Conservation (phyloP, 2,888 invertebrate species). For the Drosophila vallismaia region DNA sequence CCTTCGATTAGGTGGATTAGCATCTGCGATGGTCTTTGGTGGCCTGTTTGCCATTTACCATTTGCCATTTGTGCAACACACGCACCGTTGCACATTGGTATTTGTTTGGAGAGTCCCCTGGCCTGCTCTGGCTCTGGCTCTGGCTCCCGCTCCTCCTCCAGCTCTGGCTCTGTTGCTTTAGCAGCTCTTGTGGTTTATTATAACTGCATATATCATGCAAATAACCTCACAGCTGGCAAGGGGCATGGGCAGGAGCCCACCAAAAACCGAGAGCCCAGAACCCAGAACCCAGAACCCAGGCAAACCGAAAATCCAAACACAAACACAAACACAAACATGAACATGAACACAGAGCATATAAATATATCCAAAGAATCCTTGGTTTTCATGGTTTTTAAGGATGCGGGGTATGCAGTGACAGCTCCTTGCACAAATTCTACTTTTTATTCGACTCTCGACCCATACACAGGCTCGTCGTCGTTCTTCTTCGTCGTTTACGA, state of each 20-base stretch:
- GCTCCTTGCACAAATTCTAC: slow-evolving; percentile 53
- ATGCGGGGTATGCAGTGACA: slow-evolving; percentile 35
- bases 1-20: slow-evolving; percentile 16
- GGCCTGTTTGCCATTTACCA: slow-evolving; percentile 65
- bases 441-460: background rate
- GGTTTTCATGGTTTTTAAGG: slow-evolving; percentile 24
- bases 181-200: slow-evolving; percentile 76
- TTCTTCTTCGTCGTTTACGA: slow-evolving; percentile 39
- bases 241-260: background rate
- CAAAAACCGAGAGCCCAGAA: background rate
- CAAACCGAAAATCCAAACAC: slow-evolving; percentile 42
- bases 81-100: slow-evolving; percentile 71
- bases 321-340: slow-evolving; percentile 27
- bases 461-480: background rate
- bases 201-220: slow-evolving; percentile 77
- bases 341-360: slow-evolving; percentile 10
- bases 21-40: slow-evolving; percentile 12
- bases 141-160: background rate
- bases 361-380: slow-evolving; percentile 14
- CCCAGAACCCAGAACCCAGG: slow-evolving; percentile 7
- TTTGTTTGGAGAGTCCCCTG: slow-evolving; percentile 52
- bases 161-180: slow-evolving; percentile 49
- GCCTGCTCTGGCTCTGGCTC: background rate
- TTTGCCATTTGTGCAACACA: slow-evolving; percentile 58
- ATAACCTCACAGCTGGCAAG: slow-evolving; percentile 34